These are phyloP conservation scores for Parambassis ranga DNA, from an alignment of 2,797 vertebrate species.

Conservation along the genomic window DNA sequence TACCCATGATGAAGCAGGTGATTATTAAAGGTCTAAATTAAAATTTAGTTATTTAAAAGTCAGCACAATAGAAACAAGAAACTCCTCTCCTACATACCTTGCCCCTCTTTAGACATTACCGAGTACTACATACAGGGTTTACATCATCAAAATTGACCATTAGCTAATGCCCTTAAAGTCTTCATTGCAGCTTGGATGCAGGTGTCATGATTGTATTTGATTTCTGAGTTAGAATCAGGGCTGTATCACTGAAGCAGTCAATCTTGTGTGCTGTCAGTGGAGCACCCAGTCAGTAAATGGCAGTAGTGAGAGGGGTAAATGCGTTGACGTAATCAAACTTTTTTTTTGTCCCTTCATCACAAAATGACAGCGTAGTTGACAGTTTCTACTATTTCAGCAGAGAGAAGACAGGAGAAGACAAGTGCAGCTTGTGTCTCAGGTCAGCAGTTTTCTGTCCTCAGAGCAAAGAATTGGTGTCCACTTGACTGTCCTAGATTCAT, in stretches of 20 bases:
- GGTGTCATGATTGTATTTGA: slow-evolving; percentile 38
- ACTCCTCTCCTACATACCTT: too few relatives aligned
- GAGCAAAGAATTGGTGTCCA: slow-evolving; percentile 79
- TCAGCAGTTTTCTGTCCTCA: slow-evolving; percentile 84
- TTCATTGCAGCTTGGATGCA: neutral
- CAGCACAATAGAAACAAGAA: too few relatives aligned
- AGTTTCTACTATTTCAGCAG: slow-evolving; percentile 88
- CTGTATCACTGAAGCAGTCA: slow-evolving; percentile 37
- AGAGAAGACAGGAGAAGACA: slow-evolving; percentile 89
- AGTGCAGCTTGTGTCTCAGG: slow-evolving; percentile 88
- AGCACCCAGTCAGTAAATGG: slow-evolving; percentile 31
- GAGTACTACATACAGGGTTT: too few relatives aligned
- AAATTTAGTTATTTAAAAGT: too few relatives aligned
- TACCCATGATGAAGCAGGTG: too few relatives aligned
- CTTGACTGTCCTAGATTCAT: slow-evolving; percentile 75
- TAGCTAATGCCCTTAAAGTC: too few relatives aligned
- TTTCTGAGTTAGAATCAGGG: slow-evolving; percentile 47
- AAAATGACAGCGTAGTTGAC: slow-evolving; percentile 80
- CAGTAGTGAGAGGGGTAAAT: slow-evolving; percentile 29
- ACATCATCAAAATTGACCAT: too few relatives aligned
- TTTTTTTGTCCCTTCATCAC: slow-evolving; percentile 49
- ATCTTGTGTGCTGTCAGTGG: slow-evolving; percentile 49
- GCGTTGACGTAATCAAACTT: slow-evolving; percentile 26
- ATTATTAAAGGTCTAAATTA: too few relatives aligned
- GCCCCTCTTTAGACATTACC: too few relatives aligned